Conservation (phyloP, 2,797 vertebrate species). For the Chloroceryle inda region DNA sequence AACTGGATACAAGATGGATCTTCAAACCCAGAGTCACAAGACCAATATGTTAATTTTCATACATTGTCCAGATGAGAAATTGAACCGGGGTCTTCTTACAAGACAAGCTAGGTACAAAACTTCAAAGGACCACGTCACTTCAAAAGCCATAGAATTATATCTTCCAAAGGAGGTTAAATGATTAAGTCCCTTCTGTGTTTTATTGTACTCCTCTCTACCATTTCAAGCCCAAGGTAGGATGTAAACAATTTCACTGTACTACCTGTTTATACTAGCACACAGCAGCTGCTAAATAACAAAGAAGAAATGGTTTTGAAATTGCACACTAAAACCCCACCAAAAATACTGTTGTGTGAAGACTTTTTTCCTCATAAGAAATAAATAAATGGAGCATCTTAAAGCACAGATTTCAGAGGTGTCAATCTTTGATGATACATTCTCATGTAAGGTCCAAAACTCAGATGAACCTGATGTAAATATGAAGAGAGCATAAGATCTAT, state of each 20-base stretch:
- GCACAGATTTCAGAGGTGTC: background rate
- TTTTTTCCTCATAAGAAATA: background rate
- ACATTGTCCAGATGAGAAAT: background rate
- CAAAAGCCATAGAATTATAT: background rate
- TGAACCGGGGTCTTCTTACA: background rate
- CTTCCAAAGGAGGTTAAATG: background rate
- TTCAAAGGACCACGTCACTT: background rate
- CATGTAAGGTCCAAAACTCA: background rate
- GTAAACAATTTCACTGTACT: background rate
- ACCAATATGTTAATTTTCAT: background rate
- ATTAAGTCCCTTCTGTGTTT: background rate
- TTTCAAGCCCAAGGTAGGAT: background rate
- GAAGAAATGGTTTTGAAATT: background rate
- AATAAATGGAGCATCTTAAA: background rate
- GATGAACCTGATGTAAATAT: background rate
- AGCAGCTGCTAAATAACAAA: background rate
- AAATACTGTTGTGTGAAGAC: background rate
- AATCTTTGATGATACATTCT: conserved; percentile 55
- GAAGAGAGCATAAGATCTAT: background rate
- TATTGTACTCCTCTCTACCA: background rate
- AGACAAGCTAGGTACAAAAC: background rate
- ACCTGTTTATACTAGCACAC: background rate
- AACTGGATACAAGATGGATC: conserved; percentile 2
- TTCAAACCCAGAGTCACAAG: background rate
- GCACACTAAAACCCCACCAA: background rate